Evolutionary conservation across 2,888 invertebrate species (phyloP).

Genomic region (Leucozona laternaria): DNA sequence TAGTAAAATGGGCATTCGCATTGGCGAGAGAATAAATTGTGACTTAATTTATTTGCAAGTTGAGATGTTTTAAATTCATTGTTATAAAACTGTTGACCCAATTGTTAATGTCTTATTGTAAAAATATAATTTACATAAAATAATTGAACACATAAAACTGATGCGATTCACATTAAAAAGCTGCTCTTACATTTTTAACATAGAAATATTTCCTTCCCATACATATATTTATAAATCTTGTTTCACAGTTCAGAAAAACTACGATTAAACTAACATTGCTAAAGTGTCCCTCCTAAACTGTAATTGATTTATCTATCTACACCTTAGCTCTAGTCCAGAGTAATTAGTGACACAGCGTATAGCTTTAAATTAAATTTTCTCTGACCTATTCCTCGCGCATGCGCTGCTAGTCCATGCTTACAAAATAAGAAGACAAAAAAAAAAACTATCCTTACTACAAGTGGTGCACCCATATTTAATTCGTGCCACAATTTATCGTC

Average conservation of each 20-base stretch:
- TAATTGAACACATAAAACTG: too few relatives aligned
- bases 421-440: background rate
- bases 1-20: too few relatives aligned
- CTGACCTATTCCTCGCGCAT: slow-evolving; percentile 50
- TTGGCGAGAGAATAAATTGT: too few relatives aligned
- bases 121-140: too few relatives aligned
- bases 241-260: background rate
- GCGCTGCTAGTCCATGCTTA: slow-evolving; percentile 13
- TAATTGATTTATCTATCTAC: slow-evolving; percentile 65
- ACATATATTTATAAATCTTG: background rate
- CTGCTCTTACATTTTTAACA: too few relatives aligned
- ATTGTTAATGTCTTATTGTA: too few relatives aligned
- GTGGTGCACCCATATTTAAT: slow-evolving; percentile 66
- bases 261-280: slow-evolving; percentile 2
- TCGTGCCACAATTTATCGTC: slow-evolving; percentile 75
- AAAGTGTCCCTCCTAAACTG: background rate
- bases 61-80: too few relatives aligned
- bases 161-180: too few relatives aligned
- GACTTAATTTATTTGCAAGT: too few relatives aligned
- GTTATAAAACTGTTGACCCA: too few relatives aligned
- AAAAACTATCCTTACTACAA: slow-evolving; percentile 22
- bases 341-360: slow-evolving; percentile 64
- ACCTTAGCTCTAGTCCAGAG: slow-evolving; percentile 29
- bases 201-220: background rate
- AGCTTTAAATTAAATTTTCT: slow-evolving; percentile 53